Conservation (phyloP, 2,888 invertebrate species). For the Stomorhina lunata region DNA sequence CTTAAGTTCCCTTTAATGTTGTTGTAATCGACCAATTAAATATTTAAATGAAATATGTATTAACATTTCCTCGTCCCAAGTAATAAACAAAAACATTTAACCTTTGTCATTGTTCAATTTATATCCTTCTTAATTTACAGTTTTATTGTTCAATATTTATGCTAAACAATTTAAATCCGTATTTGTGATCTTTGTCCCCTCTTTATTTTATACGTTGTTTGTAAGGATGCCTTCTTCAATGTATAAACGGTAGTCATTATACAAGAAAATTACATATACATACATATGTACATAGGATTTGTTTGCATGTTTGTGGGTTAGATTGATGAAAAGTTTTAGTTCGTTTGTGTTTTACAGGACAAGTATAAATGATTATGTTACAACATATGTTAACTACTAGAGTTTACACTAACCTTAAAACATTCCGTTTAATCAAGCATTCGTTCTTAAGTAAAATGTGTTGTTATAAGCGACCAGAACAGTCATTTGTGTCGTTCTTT, state of each 20-base stretch:
- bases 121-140: constrained; percentile 23
- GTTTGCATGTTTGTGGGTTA: not conserved
- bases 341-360: not conserved
- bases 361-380: constrained; percentile 31
- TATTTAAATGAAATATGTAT: too few relatives aligned
- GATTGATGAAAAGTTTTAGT: not conserved
- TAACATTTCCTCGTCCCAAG: too few relatives aligned
- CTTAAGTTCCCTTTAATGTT: too few relatives aligned
- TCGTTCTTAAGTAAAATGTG: too few relatives aligned
- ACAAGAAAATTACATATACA: not conserved
- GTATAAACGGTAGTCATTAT: constrained; percentile 19
- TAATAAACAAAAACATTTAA: constrained; percentile 9
- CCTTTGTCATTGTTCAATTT: constrained; percentile 35
- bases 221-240: constrained; percentile 19
- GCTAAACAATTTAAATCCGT: constrained; percentile 58
- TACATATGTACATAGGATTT: constrained; percentile 15
- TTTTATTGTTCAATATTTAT: constrained; percentile 49
- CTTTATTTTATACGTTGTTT: constrained; percentile 11
- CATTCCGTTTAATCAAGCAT: too few relatives aligned
- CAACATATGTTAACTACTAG: constrained; percentile 61
- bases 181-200: constrained; percentile 45
- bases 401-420: constrained; percentile 44
- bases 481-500: too few relatives aligned
- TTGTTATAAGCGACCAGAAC: too few relatives aligned
- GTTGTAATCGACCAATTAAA: too few relatives aligned